phyloP scores from a whole-genome alignment of 2,797 vertebrate genomes.

The Phoebastria nigripes region DNA sequence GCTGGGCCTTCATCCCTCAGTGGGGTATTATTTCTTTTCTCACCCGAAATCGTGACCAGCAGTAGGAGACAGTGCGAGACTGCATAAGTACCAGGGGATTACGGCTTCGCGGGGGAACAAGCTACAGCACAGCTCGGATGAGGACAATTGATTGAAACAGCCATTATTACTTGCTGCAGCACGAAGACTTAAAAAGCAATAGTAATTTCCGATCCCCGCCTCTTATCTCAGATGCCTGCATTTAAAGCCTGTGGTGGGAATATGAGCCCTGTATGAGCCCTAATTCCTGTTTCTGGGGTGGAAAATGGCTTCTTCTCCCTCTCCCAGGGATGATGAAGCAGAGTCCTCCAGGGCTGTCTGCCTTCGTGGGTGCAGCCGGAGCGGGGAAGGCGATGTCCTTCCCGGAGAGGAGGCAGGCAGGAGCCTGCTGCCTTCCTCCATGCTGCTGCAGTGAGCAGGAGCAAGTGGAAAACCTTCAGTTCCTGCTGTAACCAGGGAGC shows the following conservation, averaged over 20 bases:
- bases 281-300: not conserved
- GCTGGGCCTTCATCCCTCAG: not conserved
- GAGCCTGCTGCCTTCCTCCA: not conserved
- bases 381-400: rapidly evolving
- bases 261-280: not conserved
- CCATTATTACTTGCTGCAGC: not conserved
- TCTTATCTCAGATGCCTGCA: not conserved
- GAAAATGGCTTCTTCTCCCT: not conserved
- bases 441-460: not conserved
- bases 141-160: conserved; percentile 9
- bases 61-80: not conserved
- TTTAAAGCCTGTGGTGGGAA: not conserved
- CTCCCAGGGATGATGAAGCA: not conserved
- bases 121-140: not conserved
- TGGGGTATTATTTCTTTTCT: not conserved
- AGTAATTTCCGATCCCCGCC: not conserved
- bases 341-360: not conserved
- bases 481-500: not conserved
- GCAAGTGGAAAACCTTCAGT: rapidly evolving
- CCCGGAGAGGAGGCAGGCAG: not conserved
- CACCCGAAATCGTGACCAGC: not conserved
- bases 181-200: not conserved
- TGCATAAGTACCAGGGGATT: not conserved
- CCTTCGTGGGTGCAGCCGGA: not conserved
- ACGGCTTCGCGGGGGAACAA: not conserved